Evolutionary conservation across 2,113 vertebrate genomes (phyloP).

Genomic region (Fulica atra): DNA sequence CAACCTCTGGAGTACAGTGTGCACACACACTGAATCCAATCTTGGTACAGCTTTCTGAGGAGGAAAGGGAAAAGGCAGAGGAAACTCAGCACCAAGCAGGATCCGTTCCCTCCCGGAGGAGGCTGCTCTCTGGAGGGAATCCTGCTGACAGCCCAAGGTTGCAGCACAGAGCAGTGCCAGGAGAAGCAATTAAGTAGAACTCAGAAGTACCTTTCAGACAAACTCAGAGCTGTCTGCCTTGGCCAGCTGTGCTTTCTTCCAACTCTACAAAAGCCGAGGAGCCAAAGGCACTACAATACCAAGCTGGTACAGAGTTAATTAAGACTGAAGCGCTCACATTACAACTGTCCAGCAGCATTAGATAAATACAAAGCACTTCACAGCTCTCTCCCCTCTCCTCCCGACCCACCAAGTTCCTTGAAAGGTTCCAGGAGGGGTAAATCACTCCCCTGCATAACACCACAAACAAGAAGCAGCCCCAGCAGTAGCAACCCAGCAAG

Average conservation of each 20-base stretch:
- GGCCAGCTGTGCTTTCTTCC: background rate
- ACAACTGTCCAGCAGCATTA: background rate
- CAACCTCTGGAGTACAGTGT: fast-evolving
- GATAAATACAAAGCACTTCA: background rate
- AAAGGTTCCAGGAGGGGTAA: background rate
- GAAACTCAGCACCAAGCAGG: background rate
- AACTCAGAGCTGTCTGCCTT: background rate
- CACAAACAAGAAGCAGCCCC: background rate
- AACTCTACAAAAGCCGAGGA: background rate
- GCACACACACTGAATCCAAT: fast-evolving
- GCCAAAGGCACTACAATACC: background rate
- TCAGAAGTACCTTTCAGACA: background rate
- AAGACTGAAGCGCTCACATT: background rate
- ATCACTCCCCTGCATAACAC: background rate
- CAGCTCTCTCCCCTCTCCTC: background rate
- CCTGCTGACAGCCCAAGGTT: background rate
- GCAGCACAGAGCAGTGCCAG: background rate
- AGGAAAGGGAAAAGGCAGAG: background rate
- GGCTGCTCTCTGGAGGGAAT: background rate
- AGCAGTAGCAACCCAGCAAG: background rate
- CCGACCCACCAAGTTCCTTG: background rate
- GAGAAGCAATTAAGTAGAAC: background rate
- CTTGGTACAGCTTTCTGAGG: background rate
- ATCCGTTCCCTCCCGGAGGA: background rate
- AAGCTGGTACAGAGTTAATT: background rate